Conservation (phyloP, 2,888 invertebrate genomes). For the Deroplatys truncata region DNA sequence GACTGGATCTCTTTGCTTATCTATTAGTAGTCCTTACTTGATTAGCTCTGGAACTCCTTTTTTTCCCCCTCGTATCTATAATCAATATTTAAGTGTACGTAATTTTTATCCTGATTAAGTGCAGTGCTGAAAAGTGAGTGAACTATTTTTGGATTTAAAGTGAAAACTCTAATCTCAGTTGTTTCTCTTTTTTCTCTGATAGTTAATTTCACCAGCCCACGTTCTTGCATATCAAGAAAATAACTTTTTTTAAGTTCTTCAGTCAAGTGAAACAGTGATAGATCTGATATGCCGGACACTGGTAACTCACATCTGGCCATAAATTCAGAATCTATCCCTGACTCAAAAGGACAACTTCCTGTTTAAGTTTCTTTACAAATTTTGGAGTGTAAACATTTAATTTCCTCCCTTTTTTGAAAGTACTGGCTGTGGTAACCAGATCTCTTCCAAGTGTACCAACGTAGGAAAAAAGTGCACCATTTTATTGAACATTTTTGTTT, state of each 20-base stretch:
- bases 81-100: background rate
- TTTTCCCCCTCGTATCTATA: background rate
- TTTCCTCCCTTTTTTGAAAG: background rate
- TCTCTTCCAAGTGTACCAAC: background rate
- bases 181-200: constrained; percentile 16
- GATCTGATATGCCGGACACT: constrained; percentile 16
- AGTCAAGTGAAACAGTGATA: constrained; percentile 21
- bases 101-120: background rate
- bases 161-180: constrained; percentile 17
- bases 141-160: background rate
- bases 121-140: constrained; percentile 17
- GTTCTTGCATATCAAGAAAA: constrained; percentile 26
- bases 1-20: constrained; percentile 7
- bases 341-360: background rate
- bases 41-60: background rate
- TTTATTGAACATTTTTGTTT: background rate
- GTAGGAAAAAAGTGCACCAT: background rate
- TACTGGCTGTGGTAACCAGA: background rate
- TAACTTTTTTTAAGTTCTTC: constrained; percentile 2
- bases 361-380: background rate
- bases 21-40: background rate
- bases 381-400: background rate
- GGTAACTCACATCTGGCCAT: background rate
- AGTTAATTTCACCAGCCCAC: constrained; percentile 17
- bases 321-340: background rate